Evolutionary conservation across 2,888 invertebrate species (phyloP).

Genomic region (Stenchaetothrips biformis): DNA sequence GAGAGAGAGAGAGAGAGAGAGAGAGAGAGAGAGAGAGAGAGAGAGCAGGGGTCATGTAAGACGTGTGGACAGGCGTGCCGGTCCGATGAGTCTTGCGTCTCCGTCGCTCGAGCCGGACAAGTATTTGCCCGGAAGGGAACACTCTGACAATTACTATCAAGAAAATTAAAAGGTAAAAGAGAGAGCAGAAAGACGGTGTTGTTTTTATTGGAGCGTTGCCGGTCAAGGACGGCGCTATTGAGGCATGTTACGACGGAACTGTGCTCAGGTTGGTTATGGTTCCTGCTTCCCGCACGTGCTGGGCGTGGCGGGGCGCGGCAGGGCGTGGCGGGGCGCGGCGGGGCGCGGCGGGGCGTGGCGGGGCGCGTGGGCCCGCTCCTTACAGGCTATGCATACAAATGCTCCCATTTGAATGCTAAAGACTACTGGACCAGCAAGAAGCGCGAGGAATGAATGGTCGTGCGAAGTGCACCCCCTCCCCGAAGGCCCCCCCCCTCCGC

Average conservation of each 20-base stretch:
- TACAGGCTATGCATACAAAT: conserved; percentile 20
- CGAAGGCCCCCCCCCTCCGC: not conserved
- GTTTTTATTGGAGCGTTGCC: not conserved
- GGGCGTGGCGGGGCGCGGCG: not conserved
- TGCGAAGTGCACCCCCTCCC: not conserved
- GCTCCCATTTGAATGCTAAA: conserved; percentile 23
- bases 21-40: too few relatives aligned
- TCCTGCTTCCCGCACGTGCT: not conserved
- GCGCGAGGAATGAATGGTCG: conserved; percentile 20
- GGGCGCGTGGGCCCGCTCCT: not conserved
- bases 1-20: too few relatives aligned
- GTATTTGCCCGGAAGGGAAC: not conserved
- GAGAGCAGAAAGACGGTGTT: not conserved
- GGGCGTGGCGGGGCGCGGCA: not conserved
- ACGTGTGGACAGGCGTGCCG: not conserved
- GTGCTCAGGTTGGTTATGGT: too few relatives aligned
- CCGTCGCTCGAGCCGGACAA: not conserved
- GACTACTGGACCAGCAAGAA: conserved; percentile 24
- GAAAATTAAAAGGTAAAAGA: not conserved
- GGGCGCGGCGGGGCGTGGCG: not conserved
- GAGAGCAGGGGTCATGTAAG: not conserved
- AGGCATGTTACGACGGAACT: not conserved
- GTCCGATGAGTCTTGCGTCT: not conserved
- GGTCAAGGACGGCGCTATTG: not conserved
- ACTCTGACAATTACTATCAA: not conserved